These are phyloP conservation scores for Anodontia alba DNA, from an alignment of 2,888 invertebrate species.

Conservation along the genomic window DNA sequence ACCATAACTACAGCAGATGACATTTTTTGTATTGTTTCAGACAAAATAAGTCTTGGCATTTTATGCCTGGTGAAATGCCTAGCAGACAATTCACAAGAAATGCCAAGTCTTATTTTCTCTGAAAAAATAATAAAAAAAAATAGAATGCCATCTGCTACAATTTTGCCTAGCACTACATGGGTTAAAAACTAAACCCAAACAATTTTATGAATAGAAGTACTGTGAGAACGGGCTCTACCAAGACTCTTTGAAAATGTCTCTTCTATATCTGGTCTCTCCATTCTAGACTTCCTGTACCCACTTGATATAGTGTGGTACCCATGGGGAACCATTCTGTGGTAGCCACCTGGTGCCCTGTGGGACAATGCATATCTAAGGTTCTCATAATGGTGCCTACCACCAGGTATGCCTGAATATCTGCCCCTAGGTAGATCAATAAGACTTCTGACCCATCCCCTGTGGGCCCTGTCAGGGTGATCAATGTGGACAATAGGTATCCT, in stretches of 20 bases:
- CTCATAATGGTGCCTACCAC: slow-evolving; percentile 1
- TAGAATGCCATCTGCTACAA: no score
- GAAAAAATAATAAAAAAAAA: no score
- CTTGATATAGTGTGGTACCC: slow-evolving; percentile 54
- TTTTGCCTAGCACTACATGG: no score
- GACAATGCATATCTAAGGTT: slow-evolving; percentile 2
- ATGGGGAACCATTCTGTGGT: slow-evolving; percentile 30
- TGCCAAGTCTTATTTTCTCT: no score
- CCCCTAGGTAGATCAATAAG: slow-evolving; percentile 48
- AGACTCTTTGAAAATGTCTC: not conserved
- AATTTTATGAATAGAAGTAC: not conserved
- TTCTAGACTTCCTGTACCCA: not conserved
- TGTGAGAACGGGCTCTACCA: not conserved
- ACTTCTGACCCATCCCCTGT: slow-evolving; percentile 52
- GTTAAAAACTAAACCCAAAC: not conserved
- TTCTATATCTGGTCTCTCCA: not conserved
- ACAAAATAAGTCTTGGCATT: no score
- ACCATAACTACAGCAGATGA: no score
- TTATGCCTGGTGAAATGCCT: no score
- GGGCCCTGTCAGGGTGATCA: slow-evolving; percentile 42
- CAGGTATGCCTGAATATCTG: not conserved
- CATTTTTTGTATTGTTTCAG: no score
- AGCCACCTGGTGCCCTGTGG: slow-evolving; percentile 30
- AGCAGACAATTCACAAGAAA: no score
- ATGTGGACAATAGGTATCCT: slow-evolving; percentile 57